Base-by-base conservation (phyloP, 2,888 invertebrate species). In the Zygaena filipendulae region DNA sequence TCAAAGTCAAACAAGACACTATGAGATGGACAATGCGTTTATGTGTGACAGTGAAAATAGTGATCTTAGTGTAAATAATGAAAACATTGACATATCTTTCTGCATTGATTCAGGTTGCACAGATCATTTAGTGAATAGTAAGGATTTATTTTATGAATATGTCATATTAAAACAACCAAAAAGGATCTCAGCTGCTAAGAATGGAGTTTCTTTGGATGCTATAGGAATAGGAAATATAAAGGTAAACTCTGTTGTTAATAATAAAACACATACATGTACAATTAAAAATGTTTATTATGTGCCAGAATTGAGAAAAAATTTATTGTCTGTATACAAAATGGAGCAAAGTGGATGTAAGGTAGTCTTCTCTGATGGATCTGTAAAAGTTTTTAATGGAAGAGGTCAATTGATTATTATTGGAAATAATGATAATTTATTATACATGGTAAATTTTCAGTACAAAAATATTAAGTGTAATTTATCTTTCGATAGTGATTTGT, bases 251-350 rank as follows among this genome's bases (percentile, higher is more conserved):
- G 7, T 16, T 16, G 16, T 16, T 5, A 7, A 7, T 16, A 16
- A 16, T 5, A 16, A 5, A 16, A 4, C 7, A 16, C 4, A 16
- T n/a, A 24, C 4, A 5, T 18, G 12, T 19, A 23, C 22, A 13
- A 26, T 31, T 11, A 31, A 31, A 26, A 31, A 32, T 32, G 32
- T 29, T 3, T 32, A 22, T 19, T 32, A 25, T 24, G 27, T 32
- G 3, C 32, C 32, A 11, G 32, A 32, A 4, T 10, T 32, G 12
- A 24, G 25, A 4, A 30, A 25, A 25, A 30, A 22, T 11, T 21
- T 30, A 11, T 11, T 30, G 11, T 32, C 32, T n/a, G 38, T 38
- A 1, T 38, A 33, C 2, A 33, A 34, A 18, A 31, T 32, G 21
- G 31, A 36, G 13, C 30, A 8, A 16, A 13, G 6, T 6, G 25